Evolutionary conservation across 2,888 invertebrate genomes (phyloP).

Genomic region (Ceramica pisi): DNA sequence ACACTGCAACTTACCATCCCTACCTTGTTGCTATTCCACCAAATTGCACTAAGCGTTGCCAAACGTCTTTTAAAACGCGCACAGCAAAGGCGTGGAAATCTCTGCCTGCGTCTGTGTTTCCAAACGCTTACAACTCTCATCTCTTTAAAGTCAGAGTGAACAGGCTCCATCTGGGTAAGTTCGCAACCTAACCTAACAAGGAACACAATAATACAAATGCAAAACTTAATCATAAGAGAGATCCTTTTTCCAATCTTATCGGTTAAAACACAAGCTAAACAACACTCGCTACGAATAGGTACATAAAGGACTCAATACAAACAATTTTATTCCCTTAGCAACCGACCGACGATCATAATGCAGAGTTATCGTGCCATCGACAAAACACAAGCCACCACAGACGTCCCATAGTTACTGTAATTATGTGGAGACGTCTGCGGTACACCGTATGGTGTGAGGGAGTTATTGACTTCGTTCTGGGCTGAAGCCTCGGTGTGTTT

Average conservation of each 20-base stretch:
- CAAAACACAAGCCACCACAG: constrained; percentile 25
- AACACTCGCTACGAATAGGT: not conserved
- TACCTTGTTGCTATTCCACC: too few species aligned
- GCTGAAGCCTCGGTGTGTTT: not conserved
- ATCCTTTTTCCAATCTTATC: not conserved
- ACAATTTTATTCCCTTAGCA: constrained; percentile 17
- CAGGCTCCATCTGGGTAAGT: too few species aligned
- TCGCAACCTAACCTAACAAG: too few species aligned
- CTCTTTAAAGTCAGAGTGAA: too few species aligned
- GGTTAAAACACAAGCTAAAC: not conserved
- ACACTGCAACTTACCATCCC: too few species aligned
- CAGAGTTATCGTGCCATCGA: constrained; percentile 35
- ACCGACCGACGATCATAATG: not conserved
- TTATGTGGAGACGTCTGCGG: not conserved
- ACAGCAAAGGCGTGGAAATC: too few species aligned
- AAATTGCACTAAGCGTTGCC: too few species aligned
- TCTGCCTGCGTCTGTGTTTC: too few species aligned
- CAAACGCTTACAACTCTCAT: too few species aligned
- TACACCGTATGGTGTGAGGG: not conserved
- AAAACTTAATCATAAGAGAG: not conserved
- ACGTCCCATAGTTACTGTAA: constrained; percentile 19
- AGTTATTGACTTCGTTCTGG: constrained; percentile 11
- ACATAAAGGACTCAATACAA: not conserved
- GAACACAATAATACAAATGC: not conserved
- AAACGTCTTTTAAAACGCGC: too few species aligned